Evolutionary conservation across 2,888 invertebrate species (phyloP), one percentile per base, ranked within the genome.

Genomic region (Polymixis flavicincta): DNA sequence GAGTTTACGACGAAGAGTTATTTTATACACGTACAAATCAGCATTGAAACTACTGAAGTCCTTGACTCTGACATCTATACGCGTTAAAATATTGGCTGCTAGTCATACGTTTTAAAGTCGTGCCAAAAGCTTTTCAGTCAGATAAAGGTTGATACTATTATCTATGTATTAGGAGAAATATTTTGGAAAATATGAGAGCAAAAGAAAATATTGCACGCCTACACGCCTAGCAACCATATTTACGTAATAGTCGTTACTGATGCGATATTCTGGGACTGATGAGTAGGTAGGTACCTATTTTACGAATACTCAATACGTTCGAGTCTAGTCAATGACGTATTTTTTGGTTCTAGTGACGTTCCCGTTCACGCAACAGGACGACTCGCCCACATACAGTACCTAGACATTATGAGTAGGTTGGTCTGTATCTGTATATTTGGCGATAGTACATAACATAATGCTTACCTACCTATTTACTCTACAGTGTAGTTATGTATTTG

Each of bases 291-390:
- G n/a, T n/a, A n/a, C n/a, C n/a, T n/a, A 74, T 75, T 78, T 85
- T 82, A 86, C 69, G 77, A 79, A 48, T 65, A 65, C 48, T 77
- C 71, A 76, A 74, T 85, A 85, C 54, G 54, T 65, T 45, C 54
- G n/a, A 66, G 60, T 66, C n/a, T 19, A 66, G n/a, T 19, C 59
- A 59, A 59, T 37, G 32, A 66, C 65, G 57, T 66, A 57, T 59
- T 66, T 59, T n/a, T 57, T 60, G n/a, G 61, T 65, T 55, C 54
- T 59, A 70, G 50, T 78, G 73, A 72, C 65, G 69, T 76, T 55
- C 22, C 66, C 72, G 32, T 66, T 65, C 60, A 63, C 70, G 65
- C 83, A 50, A 60, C 45, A 59, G 61, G 22, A 69, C 48, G 54
- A 76, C 59, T 75, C 54, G 67, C 25, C 42, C 45, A 66, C 57